Evolutionary conservation across 2,888 invertebrate genomes (phyloP).

Genomic region (Epinotia nisella): DNA sequence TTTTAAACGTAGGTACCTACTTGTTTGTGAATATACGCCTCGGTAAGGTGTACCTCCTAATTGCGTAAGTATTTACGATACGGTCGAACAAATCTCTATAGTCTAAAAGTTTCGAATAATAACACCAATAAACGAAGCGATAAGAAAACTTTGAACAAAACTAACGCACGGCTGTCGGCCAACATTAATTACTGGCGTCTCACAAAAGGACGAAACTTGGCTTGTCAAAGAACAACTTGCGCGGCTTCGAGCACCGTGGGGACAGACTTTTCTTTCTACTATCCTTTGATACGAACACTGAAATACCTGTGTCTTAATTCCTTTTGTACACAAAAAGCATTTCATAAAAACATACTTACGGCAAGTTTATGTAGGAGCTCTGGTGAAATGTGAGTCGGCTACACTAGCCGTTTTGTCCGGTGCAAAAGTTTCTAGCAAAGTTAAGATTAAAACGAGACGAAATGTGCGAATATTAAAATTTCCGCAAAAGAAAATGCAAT

Average conservation of each 20-base stretch:
- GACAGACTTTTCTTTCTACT: slow-evolving; percentile 55
- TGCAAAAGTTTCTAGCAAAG: slow-evolving; percentile 62
- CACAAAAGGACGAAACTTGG: slow-evolving; percentile 62
- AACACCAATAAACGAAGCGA: slow-evolving; percentile 61
- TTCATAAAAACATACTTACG: slow-evolving; percentile 58
- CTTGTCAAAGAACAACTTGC: slow-evolving; percentile 69
- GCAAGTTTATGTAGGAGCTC: slow-evolving; percentile 65
- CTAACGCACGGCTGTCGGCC: slow-evolving; percentile 57
- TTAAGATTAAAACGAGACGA: slow-evolving; percentile 71
- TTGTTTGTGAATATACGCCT: too few relatives aligned
- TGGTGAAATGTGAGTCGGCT: slow-evolving; percentile 54
- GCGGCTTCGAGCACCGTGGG: slow-evolving; percentile 51
- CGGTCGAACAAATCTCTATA: slow-evolving; percentile 43
- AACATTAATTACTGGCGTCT: slow-evolving; percentile 72
- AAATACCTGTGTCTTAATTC: slow-evolving; percentile 65
- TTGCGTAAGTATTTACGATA: slow-evolving; percentile 3
- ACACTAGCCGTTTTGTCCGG: slow-evolving; percentile 56
- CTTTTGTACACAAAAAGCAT: slow-evolving; percentile 51
- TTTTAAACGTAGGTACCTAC: too few relatives aligned
- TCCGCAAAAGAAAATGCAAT: slow-evolving; percentile 45
- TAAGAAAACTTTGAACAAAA: slow-evolving; percentile 64
- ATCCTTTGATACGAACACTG: slow-evolving; percentile 51
- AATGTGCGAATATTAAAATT: slow-evolving; percentile 68
- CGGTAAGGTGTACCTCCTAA: too few relatives aligned
- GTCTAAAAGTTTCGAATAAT: slow-evolving; percentile 60